Percentiles rank a stretch among this genome's conserved stretches.
These are phyloP conservation scores for Helogale parvula DNA, from an alignment of 2,113 vertebrate species.

Conservation along the genomic window DNA sequence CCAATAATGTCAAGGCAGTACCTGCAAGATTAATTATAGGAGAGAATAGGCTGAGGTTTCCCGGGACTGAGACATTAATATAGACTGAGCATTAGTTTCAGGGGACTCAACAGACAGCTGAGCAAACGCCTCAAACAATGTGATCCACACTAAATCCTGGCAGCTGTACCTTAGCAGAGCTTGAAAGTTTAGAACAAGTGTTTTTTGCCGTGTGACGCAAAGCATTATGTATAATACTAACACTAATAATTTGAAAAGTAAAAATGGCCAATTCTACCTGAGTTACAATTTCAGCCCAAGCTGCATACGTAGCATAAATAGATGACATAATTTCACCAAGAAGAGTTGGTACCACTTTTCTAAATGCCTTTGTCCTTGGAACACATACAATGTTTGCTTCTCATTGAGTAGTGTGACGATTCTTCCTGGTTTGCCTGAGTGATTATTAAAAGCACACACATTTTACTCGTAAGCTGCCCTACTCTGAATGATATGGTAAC, in stretches of 20 bases:
- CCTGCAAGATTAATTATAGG: slow-evolving; percentile 91
- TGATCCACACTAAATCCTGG: slow-evolving; percentile 82
- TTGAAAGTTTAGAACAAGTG: slow-evolving; percentile 77
- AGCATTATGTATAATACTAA: slow-evolving; percentile 34
- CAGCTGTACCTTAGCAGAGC: slow-evolving; percentile 68
- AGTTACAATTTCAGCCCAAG: slow-evolving; percentile 55
- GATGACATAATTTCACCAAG: background rate
- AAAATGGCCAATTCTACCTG: slow-evolving; percentile 51
- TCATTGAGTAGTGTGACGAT: background rate
- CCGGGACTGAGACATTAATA: slow-evolving; percentile 87
- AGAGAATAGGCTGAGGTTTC: slow-evolving; percentile 87
- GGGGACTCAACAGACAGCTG: slow-evolving; percentile 87
- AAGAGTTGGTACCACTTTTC: background rate
- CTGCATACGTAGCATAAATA: background rate
- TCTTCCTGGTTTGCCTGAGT: background rate
- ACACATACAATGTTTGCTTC: background rate
- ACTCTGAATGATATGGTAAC: background rate
- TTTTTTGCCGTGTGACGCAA: slow-evolving; percentile 67
- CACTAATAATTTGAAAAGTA: slow-evolving; percentile 2
- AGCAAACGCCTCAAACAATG: slow-evolving; percentile 84
- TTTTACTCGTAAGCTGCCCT: background rate
- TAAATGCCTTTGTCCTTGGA: background rate
- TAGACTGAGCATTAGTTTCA: slow-evolving; percentile 89
- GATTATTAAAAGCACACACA: background rate
- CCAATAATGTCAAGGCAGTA: slow-evolving; percentile 91